Conservation (phyloP, 2,888 invertebrate species). For the Spialia ferax region DNA sequence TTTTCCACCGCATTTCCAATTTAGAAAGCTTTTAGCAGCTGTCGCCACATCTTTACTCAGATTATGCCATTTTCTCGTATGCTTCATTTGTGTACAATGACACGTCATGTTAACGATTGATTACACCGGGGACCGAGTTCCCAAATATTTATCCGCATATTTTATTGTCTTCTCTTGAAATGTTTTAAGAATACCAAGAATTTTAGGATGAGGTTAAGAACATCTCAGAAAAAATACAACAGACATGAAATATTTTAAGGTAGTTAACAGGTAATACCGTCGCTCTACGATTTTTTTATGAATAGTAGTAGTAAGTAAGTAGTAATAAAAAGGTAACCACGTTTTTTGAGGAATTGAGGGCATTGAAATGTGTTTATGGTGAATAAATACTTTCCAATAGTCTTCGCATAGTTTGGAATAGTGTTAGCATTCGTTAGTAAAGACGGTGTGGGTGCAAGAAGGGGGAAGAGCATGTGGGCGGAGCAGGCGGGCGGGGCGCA, state of each 20-base stretch:
- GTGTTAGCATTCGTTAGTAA: constrained; percentile 11
- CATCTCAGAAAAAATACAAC: not conserved
- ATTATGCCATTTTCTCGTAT: constrained; percentile 48
- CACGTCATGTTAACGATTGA: constrained; percentile 66
- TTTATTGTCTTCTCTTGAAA: not conserved
- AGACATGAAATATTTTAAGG: no score
- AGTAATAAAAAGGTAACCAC: no score
- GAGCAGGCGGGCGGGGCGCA: constrained; percentile 73
- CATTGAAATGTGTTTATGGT: not conserved
- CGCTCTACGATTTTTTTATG: no score
- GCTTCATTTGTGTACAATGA: constrained; percentile 60
- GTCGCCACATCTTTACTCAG: constrained; percentile 26
- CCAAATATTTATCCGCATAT: not conserved
- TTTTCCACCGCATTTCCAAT: constrained; percentile 69
- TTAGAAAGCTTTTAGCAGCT: constrained; percentile 79
- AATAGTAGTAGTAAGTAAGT: no score
- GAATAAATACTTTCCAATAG: not conserved
- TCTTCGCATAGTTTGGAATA: not conserved
- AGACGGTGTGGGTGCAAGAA: constrained; percentile 63
- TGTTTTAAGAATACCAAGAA: not conserved
- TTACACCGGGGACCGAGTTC: constrained; percentile 57
- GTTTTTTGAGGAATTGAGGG: no score
- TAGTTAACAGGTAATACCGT: no score
- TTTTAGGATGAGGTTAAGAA: not conserved
- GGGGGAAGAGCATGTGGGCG: constrained; percentile 62